Base-by-base conservation (phyloP, 2,888 invertebrate genomes). In the Stictocephala bisonia region DNA sequence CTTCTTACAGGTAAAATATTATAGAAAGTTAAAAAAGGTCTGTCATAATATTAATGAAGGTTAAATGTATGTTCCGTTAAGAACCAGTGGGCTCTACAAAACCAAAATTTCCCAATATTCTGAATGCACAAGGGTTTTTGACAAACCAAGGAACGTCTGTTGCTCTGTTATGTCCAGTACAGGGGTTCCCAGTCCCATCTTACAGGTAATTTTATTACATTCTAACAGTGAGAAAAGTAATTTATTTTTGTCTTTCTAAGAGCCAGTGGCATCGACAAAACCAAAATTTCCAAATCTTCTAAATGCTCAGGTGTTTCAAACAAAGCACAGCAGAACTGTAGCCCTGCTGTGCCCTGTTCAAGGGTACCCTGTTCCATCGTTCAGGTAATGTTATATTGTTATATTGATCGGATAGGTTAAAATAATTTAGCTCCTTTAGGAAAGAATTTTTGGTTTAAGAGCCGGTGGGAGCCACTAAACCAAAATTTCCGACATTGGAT, bases 41-140 rank as follows among this genome's bases (percentile, higher is more conserved):
- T 44, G 13, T 44, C 13, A 13, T 18, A 44, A 44, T 18, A 44
- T 64, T 71, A 15, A 11, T n/a, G 44, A 15, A 7, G 44, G 13
- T 15, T 3, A 44, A 44, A 64, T 15, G 3, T 15, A 7, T 35
- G n/a, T n/a, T n/a, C n/a, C n/a, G n/a, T 72, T 31, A 66, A 91
- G 90, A 91, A 82, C 90, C 91, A n/a, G 88, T 91, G 74, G 90
- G 90, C 78, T 88, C 89, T 78, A 90, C 90, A 76, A 86, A 88
- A 20, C 91, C 91, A 48, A 90, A 90, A 83, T 88, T 91, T 79
- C 88, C 90, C 15, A 82, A 83, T 75, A 66, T 75, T 48, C 70
- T 72, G 20, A 71, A 74, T 18, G 76, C 74, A 31, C 68, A 73
- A 67, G 74, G 72, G 51, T 79, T 78, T 72, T 69, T 74, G 24